phyloP scores from a whole-genome alignment of 2,797 vertebrate genomes.

The Myotis daubentonii region DNA sequence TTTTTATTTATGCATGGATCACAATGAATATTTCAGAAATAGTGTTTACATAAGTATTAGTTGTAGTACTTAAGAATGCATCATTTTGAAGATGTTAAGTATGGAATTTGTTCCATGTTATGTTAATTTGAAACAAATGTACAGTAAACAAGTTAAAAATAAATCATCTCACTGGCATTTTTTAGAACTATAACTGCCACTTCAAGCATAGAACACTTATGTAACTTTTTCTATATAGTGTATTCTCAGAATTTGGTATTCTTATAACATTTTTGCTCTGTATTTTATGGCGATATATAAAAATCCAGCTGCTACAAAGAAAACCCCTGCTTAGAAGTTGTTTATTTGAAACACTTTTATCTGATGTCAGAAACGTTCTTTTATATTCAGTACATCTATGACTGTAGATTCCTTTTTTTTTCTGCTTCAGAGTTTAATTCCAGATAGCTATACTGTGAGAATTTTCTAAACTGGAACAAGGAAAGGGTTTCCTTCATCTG shows the following conservation, averaged over 20 bases:
- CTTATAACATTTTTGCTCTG: constrained; percentile 23
- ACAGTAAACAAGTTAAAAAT: constrained; percentile 28
- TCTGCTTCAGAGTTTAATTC: not conserved
- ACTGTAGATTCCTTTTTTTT: constrained; percentile 7
- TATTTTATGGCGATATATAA: constrained; percentile 22
- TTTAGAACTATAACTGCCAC: not conserved
- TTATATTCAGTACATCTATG: not conserved
- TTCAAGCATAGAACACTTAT: constrained; percentile 12
- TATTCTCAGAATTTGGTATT: not conserved
- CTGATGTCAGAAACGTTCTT: not conserved
- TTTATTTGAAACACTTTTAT: constrained; percentile 52
- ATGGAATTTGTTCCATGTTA: constrained; percentile 25
- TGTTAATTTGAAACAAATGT: constrained; percentile 36
- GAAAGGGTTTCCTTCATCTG: not conserved
- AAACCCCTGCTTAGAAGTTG: constrained; percentile 34
- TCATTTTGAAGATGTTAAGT: not conserved
- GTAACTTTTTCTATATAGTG: not conserved
- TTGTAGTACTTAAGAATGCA: not conserved
- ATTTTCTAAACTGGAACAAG: not conserved
- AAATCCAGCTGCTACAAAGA: constrained; percentile 21
- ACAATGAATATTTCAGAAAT: constrained; percentile 48
- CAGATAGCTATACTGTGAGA: not conserved
- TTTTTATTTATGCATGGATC: constrained; percentile 31
- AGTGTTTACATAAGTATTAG: constrained; percentile 1
- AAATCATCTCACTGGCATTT: not conserved